Evolutionary conservation across 2,888 invertebrate genomes (phyloP), one percentile per base, ranked within the genome.

Genomic region (Lasiommata megera): DNA sequence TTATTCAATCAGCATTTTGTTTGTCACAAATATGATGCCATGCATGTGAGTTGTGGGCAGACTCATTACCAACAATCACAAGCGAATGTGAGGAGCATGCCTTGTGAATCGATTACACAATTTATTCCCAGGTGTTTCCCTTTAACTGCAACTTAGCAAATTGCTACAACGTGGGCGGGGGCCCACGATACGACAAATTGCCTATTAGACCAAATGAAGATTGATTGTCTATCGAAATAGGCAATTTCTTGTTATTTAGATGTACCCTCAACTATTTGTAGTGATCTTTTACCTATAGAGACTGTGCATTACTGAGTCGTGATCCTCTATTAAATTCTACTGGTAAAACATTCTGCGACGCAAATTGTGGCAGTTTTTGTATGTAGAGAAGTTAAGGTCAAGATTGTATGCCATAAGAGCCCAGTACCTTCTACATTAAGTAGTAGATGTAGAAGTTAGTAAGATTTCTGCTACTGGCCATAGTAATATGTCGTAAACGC

Each of bases 121-220:
- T 51, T 41, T 28, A 18, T 34, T 58, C 28, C 28, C 54, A 51
- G 46, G 16, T 43, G 51, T 46, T n/a, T n/a, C 48, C 43, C 44
- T 46, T 17, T 47, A 37, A 16, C 18, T 48, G 55, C 43, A 54
- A 44, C 56, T 50, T 41, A 58, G 36, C 47, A 54, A 60, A 46
- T 57, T 48, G 29, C 36, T 29, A 29, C 41, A 29, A 12, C 44
- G 60, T 60, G 43, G 62, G 62, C 28, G 60, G 37, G 41, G 38
- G 8, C 31, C 40, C 29, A 8, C 36, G n/a, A 40, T 47, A 46
- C 34, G 29, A 55, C 46, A 48, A 54, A 55, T 55, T 50, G 43
- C 37, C 56, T 54, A 52, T 63, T 61, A 53, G 52, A 50, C 17
- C 36, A 56, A 63, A 63, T 63, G 58, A 61, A 63, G 56, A 63